Evolutionary conservation across 2,797 vertebrate species (phyloP), one percentile per base, ranked within the genome.

Genomic region (Sebastes variabilis): DNA sequence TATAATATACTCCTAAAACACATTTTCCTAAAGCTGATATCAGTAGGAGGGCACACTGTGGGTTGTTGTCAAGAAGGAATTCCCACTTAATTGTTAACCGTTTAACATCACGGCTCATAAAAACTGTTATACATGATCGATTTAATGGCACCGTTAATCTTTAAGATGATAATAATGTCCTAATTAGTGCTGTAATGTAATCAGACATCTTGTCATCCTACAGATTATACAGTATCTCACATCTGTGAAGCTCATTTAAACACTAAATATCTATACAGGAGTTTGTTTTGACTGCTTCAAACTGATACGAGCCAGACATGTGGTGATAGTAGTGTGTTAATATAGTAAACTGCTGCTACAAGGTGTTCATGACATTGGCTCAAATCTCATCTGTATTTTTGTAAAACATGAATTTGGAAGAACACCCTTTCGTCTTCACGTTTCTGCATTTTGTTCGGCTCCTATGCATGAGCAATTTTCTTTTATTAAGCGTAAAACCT

Each of bases 401-500:
- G 27, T 25, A 69, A 22, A 82, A 70, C 8, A 2, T 5, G 16
- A 58, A 55, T 27, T 27, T 29, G 32, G 25, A 20, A 14, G 29
- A 60, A 79, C 46, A 22, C 29, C 16, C 38, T 42, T 27, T 74
- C 4, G 2, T 67, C 20, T 70, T 72, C 12, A 52, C 80, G 46
- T 70, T 49, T 66, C 70, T 60, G n/a, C 69, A 54, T 71, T 84
- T 84, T 66, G 54, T 69, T 46, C 66, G n/a, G 77, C 81, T 84
- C 70, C 22, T 3, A 32, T n/a, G 60, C 70, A 30, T 13, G 77
- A 77, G 73, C 60, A 58, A n/a, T 83, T 73, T 80, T 61, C 71
- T 82, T 68, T 65, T 66, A 69, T 79, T 46, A 52, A 71, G 79
- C 29, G 18, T 70, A 67, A 82, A 89, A 67, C 54, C 73, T 56